These are phyloP conservation scores for Automeris io DNA, from an alignment of 2,888 invertebrate species.

Conservation along the genomic window DNA sequence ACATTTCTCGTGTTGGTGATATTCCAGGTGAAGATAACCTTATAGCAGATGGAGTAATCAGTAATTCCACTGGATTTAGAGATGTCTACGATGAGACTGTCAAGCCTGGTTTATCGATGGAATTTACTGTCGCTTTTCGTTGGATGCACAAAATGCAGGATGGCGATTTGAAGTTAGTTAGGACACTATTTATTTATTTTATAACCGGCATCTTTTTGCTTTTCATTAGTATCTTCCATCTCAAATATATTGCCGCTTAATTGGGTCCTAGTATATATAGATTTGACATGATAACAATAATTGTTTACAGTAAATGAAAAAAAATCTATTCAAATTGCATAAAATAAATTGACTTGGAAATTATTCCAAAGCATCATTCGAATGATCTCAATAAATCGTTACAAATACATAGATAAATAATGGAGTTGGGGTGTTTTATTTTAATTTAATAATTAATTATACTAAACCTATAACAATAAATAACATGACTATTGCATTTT, in stretches of 20 bases:
- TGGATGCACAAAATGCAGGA: conserved; percentile 34
- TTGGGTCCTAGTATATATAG: not conserved
- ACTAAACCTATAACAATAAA: too few relatives aligned
- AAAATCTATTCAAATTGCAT: too few relatives aligned
- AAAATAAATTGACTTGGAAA: too few relatives aligned
- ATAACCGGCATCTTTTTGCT: not conserved
- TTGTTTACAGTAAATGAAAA: too few relatives aligned
- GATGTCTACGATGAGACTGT: conserved; percentile 25
- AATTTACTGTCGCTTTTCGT: conserved; percentile 25
- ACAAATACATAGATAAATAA: too few relatives aligned
- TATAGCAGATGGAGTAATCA: conserved; percentile 21
- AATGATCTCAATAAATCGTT: too few relatives aligned
- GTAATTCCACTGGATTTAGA: conserved; percentile 19
- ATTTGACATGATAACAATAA: too few relatives aligned
- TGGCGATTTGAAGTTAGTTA: conserved; percentile 28
- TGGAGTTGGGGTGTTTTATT: too few relatives aligned
- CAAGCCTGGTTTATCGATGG: conserved; percentile 25
- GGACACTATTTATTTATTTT: not conserved
- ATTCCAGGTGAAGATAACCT: conserved; percentile 2
- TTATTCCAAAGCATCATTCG: too few relatives aligned
- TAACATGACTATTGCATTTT: conserved; percentile 11
- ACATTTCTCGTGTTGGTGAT: not conserved
- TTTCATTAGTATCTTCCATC: not conserved
- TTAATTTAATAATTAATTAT: not conserved
- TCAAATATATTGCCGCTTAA: not conserved